A percentile compares a stretch with the other conserved stretches of the same genome.
Evolutionary conservation across 2,888 invertebrate species (phyloP).

Genomic region (Nomada hirtipes): DNA sequence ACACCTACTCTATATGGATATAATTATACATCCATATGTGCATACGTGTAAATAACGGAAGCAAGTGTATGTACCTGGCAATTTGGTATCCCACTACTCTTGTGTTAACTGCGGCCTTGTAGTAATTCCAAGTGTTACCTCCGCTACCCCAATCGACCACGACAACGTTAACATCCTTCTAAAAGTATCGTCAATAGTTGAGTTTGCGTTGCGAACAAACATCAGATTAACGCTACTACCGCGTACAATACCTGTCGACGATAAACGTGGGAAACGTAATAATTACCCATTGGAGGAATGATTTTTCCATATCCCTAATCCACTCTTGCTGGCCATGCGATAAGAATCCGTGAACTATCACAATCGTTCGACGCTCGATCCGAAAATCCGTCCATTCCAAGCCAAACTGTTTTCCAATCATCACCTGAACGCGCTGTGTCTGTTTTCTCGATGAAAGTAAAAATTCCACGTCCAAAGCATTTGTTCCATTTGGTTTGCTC

Average conservation of each 20-base stretch:
- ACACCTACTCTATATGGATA: too few species aligned
- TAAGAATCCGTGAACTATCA: conserved; percentile 88
- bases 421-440: conserved; percentile 84
- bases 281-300: conserved; percentile 86
- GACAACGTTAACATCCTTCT: conserved; percentile 88
- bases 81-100: conserved; percentile 86
- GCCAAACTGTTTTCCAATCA: conserved; percentile 84
- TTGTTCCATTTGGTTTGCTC: conserved; percentile 83
- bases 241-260: too few species aligned
- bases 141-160: conserved; percentile 88
- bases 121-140: conserved; percentile 87
- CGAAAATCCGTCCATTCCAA: conserved; percentile 87
- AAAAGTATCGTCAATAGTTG: conserved; percentile 11
- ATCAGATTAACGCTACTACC: neutral
- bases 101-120: conserved; percentile 87
- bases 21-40: too few species aligned
- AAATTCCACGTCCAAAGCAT: conserved; percentile 85
- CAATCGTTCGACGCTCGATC: conserved; percentile 85
- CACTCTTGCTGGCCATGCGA: conserved; percentile 87
- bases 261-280: neutral
- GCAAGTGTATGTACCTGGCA: conserved; percentile 83
- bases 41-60: neutral
- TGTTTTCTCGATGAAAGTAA: conserved; percentile 85
- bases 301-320: conserved; percentile 87
- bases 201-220: too few species aligned